Evolutionary conservation across 2,888 invertebrate species (phyloP), one percentile per base, ranked within the genome.

Genomic region (Troglohyphantes excavatus): DNA sequence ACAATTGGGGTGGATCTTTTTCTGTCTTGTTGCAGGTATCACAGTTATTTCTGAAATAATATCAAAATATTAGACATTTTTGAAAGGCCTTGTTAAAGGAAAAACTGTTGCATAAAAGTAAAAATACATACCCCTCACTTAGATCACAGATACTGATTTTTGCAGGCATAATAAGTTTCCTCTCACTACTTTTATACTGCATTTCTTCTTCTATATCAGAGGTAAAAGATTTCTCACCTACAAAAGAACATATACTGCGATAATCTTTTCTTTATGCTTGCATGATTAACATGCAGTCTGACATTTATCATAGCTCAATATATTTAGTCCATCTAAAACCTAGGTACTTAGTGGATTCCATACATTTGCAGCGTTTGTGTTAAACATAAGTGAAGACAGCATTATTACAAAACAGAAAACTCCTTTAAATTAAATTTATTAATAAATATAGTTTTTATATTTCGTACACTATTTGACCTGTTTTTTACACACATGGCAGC

Each of bases 11-110:
- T 61, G 17, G 72, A 39, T 33, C 61, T 27, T 73, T 33, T 43
- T 89, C 82, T 11, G 82, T 11, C 70, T 89, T 89, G 23, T 27
- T 68, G 70, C 88, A 89, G 19, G 88, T 89, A 89, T 89, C 88
- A 89, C 88, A 89, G 82, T 29, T 65, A 23, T n/a, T 68, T 21
- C 88, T 89, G 21, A 39, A 82, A 43, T 0, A 63, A 46, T n/a
- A 63, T 61, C 0, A 21, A 26, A n/a, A 23, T 26, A n/a, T 33
- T 21, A 19, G 3, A 29, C 19, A 53, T 9, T 11, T 46, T 26
- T 46, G n/a, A 39, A 3, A 43, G 29, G 27, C 27, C n/a, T 1
- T 63, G 5, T n/a, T n/a, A n/a, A n/a, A 19, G n/a, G 19, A 23
- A 65, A 43, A 63, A 78, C 33, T 46, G 17, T 73, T 73, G 6